Base-by-base conservation (phyloP, 1,140 invertebrate species). In the Drosophila nasuta region DNA sequence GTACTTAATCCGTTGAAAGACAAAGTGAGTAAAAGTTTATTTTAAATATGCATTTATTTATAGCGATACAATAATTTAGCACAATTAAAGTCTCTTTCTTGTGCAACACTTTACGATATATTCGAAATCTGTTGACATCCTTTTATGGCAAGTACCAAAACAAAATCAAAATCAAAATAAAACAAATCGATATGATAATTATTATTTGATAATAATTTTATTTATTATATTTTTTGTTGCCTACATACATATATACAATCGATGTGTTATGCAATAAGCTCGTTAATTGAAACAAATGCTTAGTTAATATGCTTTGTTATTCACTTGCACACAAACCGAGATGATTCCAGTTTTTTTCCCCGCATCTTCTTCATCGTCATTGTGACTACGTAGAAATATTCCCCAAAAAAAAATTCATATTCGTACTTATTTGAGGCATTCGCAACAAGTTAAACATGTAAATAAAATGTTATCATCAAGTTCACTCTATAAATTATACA, bases 361-460 rank as follows among this genome's bases (percentile, higher is more conserved):
- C 35, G 3, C 51, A 30, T 54, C 28, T 15, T 57, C 33, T 41
- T 15, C 6, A 49, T 59, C 17, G 38, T 65, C 28, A 10, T 41
- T 5, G 33, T 6, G 46, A 41, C 38, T n/a, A 30, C 51, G 28
- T 45, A 33, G 13, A 48, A 63, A 71, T 35, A 38, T 35, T 64
- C 13, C 2, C 30, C 35, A 0, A 25, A 20, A 25, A 25, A 3
- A 25, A 51, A 65, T 11, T 11, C 35, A 38, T 8, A 15, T 43
- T 41, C 8, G 43, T 69, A 52, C 49, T 33, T 48, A 28, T 35
- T 41, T 41, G 6, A 28, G 46, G 3, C 15, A 54, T 13, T 28
- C 46, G 10, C 64, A 68, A 68, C 71, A 41, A 74, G 71, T 68
- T 56, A 20, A 54, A 62, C 71, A 68, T 74, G 64, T 74, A 74